These are phyloP conservation scores for Meriones unguiculatus DNA, from an alignment of 2,113 vertebrate genomes.

Conservation along the genomic window DNA sequence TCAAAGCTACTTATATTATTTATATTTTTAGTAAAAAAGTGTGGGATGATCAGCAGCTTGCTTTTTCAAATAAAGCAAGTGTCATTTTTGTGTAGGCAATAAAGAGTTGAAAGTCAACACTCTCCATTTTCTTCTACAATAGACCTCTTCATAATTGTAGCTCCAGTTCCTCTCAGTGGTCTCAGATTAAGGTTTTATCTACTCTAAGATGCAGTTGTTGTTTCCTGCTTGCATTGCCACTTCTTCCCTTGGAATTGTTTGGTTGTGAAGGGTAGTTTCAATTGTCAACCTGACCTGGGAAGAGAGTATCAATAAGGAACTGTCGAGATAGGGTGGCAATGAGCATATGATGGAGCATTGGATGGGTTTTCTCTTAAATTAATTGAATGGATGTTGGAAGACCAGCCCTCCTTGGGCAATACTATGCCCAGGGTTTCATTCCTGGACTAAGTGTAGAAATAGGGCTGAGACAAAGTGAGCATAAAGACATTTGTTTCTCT, in stretches of 20 bases:
- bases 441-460: neutral
- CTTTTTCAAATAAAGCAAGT: constrained; percentile 15
- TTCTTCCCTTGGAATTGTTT: neutral
- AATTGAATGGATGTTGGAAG: neutral
- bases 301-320: too few relatives aligned
- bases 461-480: neutral
- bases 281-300: too few relatives aligned
- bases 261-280: neutral
- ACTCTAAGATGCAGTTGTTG: accelerated
- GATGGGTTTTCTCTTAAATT: neutral
- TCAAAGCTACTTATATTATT: constrained; percentile 21
- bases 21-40: neutral
- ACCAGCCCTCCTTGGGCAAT: too few relatives aligned
- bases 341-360: too few relatives aligned
- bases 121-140: neutral
- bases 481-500: neutral
- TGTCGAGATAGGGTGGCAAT: neutral
- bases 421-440: neutral
- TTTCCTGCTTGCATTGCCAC: neutral
- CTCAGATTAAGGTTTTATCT: neutral
- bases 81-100: neutral
- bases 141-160: neutral
- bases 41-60: neutral
- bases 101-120: neutral
- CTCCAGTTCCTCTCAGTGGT: neutral